Evolutionary conservation across 2,113 vertebrate genomes (phyloP), one percentile per base, ranked within the genome.

Genomic region (Sorex araneus): DNA sequence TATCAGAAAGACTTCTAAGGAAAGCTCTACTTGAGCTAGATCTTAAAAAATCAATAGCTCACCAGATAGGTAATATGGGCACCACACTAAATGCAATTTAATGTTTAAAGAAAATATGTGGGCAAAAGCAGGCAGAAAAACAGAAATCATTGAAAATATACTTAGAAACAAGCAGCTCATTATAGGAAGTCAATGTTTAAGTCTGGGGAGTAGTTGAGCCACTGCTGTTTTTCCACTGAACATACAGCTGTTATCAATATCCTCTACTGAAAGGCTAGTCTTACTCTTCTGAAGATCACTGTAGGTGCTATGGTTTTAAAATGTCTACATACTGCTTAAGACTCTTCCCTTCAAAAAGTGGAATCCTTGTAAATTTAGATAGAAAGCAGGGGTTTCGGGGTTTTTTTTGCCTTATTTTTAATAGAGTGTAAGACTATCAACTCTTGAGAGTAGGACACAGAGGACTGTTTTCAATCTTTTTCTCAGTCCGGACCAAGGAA

Each of bases 161-260:
- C 47, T 36, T 47, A 47, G 25, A 76, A 78, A 83, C 28, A 50
- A 69, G 3, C 15, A 75, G 73, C 30, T 63, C 40, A 13, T 32
- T 10, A 21, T 3, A 6, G 28, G 30, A 2, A n/a, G 25, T 23
- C 2, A 40, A 40, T 8, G 57, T 1, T 0, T 71, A 27, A 69
- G 8, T 0, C 1, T 4, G 15, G n/a, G 34, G 47, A 70, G 27
- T 3, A 32, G 3, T 0, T 6, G 34, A 34, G 23, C 70, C 32
- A 11, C 2, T 27, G 16, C 3, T 70, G 40, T 69, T 40, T 75
- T 66, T 67, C n/a, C 69, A 63, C 27, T 30, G 13, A 3, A 18
- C 8, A 34, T 9, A 7, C 0, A 50, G n/a, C 32, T 18, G 0
- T 12, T 64, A 64, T 27, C 21, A 64, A 28, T 64, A 64, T 64